Evolutionary conservation across 2,888 invertebrate species (phyloP).

Genomic region (Harpagoxenus sublaevis): DNA sequence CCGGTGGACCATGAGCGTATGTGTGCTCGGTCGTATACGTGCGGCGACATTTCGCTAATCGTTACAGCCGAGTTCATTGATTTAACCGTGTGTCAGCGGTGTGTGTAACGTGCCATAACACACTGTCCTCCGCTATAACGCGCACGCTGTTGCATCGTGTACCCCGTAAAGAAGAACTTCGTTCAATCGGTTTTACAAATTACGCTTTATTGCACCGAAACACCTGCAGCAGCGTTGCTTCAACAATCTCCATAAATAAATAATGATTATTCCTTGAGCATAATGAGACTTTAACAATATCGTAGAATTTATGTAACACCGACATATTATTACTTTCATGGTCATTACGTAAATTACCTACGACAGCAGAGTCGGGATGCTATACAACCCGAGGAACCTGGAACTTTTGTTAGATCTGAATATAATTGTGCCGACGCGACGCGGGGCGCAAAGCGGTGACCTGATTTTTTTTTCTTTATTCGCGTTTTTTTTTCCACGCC

Average conservation of each 20-base stretch:
- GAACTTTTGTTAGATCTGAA: constrained; percentile 11
- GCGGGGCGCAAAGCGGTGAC: not conserved
- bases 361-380: not conserved
- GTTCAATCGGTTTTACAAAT: not conserved
- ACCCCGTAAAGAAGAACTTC: not conserved
- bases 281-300: not conserved
- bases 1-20: constrained; percentile 61
- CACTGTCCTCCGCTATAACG: not conserved
- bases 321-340: constrained; percentile 4
- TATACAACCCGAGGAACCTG: not conserved
- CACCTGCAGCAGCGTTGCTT: not conserved
- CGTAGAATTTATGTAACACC: not conserved
- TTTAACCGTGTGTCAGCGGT: constrained; percentile 8
- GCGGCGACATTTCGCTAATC: constrained; percentile 67
- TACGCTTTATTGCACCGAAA: not conserved
- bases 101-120: constrained; percentile 10
- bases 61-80: constrained; percentile 47
- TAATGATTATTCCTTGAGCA: not conserved
- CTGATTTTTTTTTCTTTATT: constrained; percentile 24
- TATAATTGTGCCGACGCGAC: constrained; percentile 10
- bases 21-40: constrained; percentile 4
- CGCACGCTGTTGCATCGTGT: constrained; percentile 7
- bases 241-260: constrained; percentile 6
- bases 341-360: not conserved
- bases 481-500: not conserved